Conservation (phyloP, 2,888 invertebrate species). For the Syritta pipiens region DNA sequence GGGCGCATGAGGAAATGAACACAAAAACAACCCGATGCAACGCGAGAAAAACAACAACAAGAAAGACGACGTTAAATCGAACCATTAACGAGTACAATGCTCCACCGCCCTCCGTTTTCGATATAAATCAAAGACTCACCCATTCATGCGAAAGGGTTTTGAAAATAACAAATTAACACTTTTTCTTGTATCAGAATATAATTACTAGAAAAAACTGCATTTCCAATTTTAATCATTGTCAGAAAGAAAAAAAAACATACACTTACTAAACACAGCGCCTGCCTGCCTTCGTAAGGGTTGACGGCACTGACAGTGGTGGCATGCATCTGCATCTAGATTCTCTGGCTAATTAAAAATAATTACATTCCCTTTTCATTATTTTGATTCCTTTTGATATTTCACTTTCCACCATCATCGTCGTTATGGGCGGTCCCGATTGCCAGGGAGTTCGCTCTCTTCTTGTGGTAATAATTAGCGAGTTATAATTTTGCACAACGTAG, state of each 20-base stretch:
- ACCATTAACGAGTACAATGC: conserved; percentile 42
- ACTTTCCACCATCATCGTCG: neutral
- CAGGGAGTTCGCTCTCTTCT: conserved; percentile 23
- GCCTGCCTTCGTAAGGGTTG: conserved; percentile 2
- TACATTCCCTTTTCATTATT: conserved; percentile 63
- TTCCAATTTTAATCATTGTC: conserved; percentile 30
- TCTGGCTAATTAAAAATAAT: conserved; percentile 69
- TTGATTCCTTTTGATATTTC: conserved; percentile 60
- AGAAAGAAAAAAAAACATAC: too few species aligned
- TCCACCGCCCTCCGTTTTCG: conserved; percentile 10
- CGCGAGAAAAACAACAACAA: conserved; percentile 42
- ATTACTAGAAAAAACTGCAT: conserved; percentile 19
- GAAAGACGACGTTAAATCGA: conserved; percentile 40
- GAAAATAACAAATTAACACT: conserved; percentile 10
- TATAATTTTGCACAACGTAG: too few species aligned
- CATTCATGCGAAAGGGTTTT: conserved; percentile 18
- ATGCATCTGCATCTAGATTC: conserved; percentile 57
- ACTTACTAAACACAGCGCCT: conserved; percentile 42
- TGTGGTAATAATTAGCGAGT: conserved; percentile 25
- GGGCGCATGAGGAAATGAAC: conserved; percentile 17
- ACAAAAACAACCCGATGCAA: conserved; percentile 41
- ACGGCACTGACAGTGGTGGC: neutral
- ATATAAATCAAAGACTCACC: conserved; percentile 56
- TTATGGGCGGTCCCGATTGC: neutral
- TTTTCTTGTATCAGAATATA: conserved; percentile 1